Evolutionary conservation across 2,888 invertebrate genomes (phyloP).

Genomic region (Sminthurinus aureus): DNA sequence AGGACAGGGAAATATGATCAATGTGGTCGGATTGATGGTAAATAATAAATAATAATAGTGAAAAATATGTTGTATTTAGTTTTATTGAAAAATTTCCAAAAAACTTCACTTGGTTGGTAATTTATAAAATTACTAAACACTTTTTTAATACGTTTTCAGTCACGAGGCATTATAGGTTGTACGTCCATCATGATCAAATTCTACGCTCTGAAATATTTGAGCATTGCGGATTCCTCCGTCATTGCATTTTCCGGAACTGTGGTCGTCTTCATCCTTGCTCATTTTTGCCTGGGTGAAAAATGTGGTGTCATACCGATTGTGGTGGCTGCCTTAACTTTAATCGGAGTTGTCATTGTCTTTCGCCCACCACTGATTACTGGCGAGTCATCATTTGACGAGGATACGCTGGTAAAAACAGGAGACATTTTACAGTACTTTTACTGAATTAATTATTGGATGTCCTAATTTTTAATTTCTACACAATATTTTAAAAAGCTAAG

Average conservation of each 20-base stretch:
- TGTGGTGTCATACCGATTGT: conserved; percentile 26
- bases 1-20: not conserved
- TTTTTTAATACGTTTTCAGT: conserved; percentile 32
- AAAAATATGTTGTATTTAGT: too few relatives aligned
- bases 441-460: too few relatives aligned
- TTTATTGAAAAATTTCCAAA: too few relatives aligned
- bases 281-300: conserved; percentile 34
- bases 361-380: conserved; percentile 37
- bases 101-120: too few relatives aligned
- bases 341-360: conserved; percentile 18
- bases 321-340: conserved; percentile 21
- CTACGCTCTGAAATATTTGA: conserved; percentile 49
- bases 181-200: conserved; percentile 50
- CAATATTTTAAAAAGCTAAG: too few relatives aligned
- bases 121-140: too few relatives aligned
- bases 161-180: conserved; percentile 51
- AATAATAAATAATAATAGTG: not conserved
- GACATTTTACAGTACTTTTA: too few relatives aligned
- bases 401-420: conserved; percentile 16
- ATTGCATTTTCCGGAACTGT: conserved; percentile 45
- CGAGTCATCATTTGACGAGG: not conserved
- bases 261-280: conserved; percentile 49
- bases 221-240: conserved; percentile 50
- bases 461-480: too few relatives aligned
- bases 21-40: not conserved